These are phyloP conservation scores for Minunthozetes semirufus DNA, from an alignment of 2,888 invertebrate genomes.

Conservation along the genomic window DNA sequence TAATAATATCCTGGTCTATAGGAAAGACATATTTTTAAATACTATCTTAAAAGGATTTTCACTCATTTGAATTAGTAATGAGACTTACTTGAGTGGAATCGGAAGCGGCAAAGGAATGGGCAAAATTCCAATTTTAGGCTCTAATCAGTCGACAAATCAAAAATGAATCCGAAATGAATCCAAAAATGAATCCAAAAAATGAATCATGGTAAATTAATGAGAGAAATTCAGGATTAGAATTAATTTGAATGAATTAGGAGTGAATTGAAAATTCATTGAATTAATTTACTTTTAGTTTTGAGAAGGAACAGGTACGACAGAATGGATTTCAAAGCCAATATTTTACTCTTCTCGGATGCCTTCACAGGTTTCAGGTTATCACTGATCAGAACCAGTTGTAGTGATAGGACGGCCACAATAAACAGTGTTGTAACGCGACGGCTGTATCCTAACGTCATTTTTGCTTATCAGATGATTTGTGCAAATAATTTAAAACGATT, in stretches of 20 bases:
- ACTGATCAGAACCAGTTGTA: slow-evolving; percentile 34
- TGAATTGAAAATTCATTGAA: neutral
- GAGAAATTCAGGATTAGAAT: neutral
- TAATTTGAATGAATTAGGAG: neutral
- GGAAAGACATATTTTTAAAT: too few relatives aligned
- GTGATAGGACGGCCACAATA: slow-evolving; percentile 26
- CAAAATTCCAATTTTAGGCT: slow-evolving; percentile 32
- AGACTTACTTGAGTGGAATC: slow-evolving; percentile 28
- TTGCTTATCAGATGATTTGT: neutral
- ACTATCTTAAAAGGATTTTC: neutral
- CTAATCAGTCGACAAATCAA: slow-evolving; percentile 1
- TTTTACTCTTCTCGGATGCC: neutral
- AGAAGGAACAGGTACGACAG: slow-evolving; percentile 15
- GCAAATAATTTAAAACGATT: too few relatives aligned
- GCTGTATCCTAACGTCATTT: slow-evolving; percentile 29
- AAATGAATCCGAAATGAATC: neutral
- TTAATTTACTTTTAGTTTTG: slow-evolving; percentile 33
- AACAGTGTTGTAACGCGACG: slow-evolving; percentile 16
- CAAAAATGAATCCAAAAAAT: neutral
- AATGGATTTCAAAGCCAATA: neutral
- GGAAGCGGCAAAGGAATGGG: slow-evolving; percentile 34
- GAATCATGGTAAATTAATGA: neutral
- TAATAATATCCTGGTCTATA: too few relatives aligned
- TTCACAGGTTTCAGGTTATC: slow-evolving; percentile 33
- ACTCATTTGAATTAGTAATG: neutral